phyloP scores from a whole-genome alignment of 1,140 invertebrate genomes.

The Polypedilum pembai region DNA sequence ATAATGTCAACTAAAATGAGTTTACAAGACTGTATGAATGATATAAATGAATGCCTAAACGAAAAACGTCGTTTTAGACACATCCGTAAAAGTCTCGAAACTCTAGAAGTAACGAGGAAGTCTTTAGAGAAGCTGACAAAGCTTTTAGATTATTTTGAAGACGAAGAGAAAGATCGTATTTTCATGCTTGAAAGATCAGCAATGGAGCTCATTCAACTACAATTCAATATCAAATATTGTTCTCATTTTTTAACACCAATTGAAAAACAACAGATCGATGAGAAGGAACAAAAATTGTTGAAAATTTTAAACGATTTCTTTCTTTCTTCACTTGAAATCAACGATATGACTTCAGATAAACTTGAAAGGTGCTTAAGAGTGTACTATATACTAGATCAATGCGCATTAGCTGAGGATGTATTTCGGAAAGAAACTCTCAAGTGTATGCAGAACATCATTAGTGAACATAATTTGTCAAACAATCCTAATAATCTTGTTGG shows the following conservation, averaged over 20 bases:
- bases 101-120: conserved; percentile 37
- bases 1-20: conserved; percentile 52
- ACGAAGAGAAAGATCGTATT: conserved; percentile 43
- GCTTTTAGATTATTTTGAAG: conserved; percentile 35
- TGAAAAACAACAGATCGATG: conserved; percentile 45
- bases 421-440: conserved; percentile 64
- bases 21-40: conserved; percentile 36
- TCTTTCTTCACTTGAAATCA: conserved; percentile 48
- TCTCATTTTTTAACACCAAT: conserved; percentile 42
- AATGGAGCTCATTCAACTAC: conserved; percentile 38
- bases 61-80: conserved; percentile 37
- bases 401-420: conserved; percentile 60
- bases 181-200: conserved; percentile 40
- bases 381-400: conserved; percentile 59
- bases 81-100: conserved; percentile 37
- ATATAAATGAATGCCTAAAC: conserved; percentile 36
- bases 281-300: conserved; percentile 51
- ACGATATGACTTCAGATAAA: conserved; percentile 46
- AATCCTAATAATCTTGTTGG: conserved; percentile 64
- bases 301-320: conserved; percentile 54
- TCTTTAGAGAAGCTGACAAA: conserved; percentile 36
- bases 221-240: conserved; percentile 40
- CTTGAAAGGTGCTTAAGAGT: conserved; percentile 57
- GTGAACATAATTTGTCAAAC: conserved; percentile 60
- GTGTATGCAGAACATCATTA: conserved; percentile 64